Evolutionary conservation across 92 coral and sea anemone species (phyloP), one percentile per base, ranked within the genome.

Genomic region (Paragorgia papillata): DNA sequence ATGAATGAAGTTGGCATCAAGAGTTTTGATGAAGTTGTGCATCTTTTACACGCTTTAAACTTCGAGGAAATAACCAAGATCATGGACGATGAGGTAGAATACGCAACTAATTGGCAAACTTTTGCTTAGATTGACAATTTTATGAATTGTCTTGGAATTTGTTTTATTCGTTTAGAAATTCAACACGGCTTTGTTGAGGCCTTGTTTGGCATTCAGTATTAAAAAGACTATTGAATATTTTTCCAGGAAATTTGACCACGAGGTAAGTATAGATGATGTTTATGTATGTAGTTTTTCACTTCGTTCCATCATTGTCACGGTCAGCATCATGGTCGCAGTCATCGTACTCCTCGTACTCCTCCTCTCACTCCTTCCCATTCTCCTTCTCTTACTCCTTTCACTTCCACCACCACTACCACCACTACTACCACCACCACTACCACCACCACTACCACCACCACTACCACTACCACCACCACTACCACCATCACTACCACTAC

Each of bases 21-120:
- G 54, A 53, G 51, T 71, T 34, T 57, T 18, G 25, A 74, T 19
- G 98, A 88, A 71, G 88, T 91, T 12, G 88, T 88, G 19, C 82
- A 88, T 31, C 82, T 94, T 28, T 76, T 94, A 40, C 88, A 91
- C 80, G 97, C 85, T 9, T 64, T 90, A 64, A 73, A 46, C 41
- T 84, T 74, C 21, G 81, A 75, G 8, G 70, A 88, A 33, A 87
- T 91, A 26, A 79, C 89, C 29, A 76, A 35, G 43, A 83, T 94
- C 14, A 79, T 90, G 80, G 85, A 88, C 40, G 79, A 78, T 27
- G 71, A 90, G 97, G 98, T 94, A 22, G 55, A 39, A 20, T 24
- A 12, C 9, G 53, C 7, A 2, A 46, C 12, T 37, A 12, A 37
- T 12, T 5, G 5, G 12, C 26, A 51, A 17, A 5, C 7, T 51